Evolutionary conservation across 2,113 vertebrate species (phyloP), one percentile per base, ranked within the genome.

Genomic region (Ariopsis seemanni): DNA sequence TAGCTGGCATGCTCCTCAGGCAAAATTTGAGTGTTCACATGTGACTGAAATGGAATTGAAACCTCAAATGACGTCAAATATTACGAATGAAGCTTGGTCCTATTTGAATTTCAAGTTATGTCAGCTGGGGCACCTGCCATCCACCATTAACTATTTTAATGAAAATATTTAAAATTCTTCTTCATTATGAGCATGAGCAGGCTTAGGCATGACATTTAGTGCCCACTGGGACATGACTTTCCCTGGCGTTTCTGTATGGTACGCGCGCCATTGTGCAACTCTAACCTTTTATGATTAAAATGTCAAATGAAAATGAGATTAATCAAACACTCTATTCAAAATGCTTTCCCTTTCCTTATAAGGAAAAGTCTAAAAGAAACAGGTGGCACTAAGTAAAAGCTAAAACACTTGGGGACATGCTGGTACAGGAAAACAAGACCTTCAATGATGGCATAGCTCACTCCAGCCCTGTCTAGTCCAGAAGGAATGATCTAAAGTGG

Each of bases 141-240:
- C 84, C 85, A 85, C 72, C 71, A 60, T 57, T 74, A 83, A 85
- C 69, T 85, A 69, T 90, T 89, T 87, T 82, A 90, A 90, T 90
- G 84, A 82, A 88, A 58, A 72, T 72, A 77, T 88, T 88, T 72
- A 78, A 42, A 88, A 88, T 88, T 87, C 86, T 50, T 71, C 72
- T 57, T 67, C 77, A 22, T 84, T 53, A 88, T 74, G 62, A 42
- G 34, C 34, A 42, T 62, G 62, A 78, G 50, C 87, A 52, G 71
- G 87, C 84, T 88, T 83, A 89, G 83, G 69, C 71, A 60, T 89
- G 90, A 89, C 85, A 90, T 90, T 90, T 88, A 82, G 63, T 77
- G 85, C 77, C 77, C 77, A 88, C 77, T 69, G 75, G 65, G 84
- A 63, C 74, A 84, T 81, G 79, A 74, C 74, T 88, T 84, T 86